phyloP scores from a whole-genome alignment of 2,797 vertebrate genomes.

The Mergus octosetaceus region DNA sequence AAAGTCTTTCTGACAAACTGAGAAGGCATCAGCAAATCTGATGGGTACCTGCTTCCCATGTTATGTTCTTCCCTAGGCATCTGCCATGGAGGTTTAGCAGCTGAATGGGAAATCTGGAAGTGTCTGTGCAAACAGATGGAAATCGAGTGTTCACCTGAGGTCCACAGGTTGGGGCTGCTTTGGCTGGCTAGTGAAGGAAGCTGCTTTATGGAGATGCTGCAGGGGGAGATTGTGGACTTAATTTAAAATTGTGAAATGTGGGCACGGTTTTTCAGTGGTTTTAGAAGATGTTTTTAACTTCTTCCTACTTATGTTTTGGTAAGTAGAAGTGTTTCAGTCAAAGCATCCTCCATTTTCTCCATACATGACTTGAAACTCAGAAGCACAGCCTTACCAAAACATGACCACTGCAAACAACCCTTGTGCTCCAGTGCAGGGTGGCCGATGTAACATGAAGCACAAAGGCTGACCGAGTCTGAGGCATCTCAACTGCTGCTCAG shows the following conservation, averaged over 20 bases:
- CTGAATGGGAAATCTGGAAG: not conserved
- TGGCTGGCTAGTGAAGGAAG: not conserved
- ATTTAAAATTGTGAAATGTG: not conserved
- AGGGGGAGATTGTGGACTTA: not conserved
- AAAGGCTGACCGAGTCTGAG: not conserved
- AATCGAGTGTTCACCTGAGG: not conserved
- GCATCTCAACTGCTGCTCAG: not conserved
- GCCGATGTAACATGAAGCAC: rapidly evolving
- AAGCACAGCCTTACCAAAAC: not conserved
- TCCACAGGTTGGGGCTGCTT: not conserved
- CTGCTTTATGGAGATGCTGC: not conserved
- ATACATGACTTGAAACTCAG: no score
- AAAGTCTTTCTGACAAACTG: not conserved
- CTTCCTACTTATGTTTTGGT: not conserved
- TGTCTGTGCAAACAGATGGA: not conserved
- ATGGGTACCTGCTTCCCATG: not conserved
- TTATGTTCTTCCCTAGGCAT: not conserved
- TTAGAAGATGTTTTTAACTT: not conserved
- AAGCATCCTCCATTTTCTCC: not conserved
- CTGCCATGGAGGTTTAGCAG: not conserved
- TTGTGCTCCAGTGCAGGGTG: not conserved
- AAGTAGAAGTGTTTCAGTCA: not conserved
- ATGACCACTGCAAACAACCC: not conserved
- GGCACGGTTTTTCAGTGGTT: rapidly evolving
- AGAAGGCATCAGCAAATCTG: not conserved